A percentile compares a stretch with the other conserved stretches of the same genome.
Evolutionary conservation across 2,888 invertebrate genomes (phyloP).

Genomic region (Microchrysa polita): DNA sequence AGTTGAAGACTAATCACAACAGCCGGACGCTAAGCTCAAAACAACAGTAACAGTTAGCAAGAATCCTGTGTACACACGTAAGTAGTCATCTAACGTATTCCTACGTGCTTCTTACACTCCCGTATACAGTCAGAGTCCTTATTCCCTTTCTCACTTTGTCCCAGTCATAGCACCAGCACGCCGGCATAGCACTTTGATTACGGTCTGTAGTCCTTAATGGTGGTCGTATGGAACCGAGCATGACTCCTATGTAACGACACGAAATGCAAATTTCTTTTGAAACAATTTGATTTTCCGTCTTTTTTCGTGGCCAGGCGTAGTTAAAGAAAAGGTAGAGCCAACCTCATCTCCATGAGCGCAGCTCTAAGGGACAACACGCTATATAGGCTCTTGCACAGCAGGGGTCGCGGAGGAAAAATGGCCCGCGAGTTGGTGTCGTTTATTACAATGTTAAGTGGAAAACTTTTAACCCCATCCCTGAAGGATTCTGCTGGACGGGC

Average conservation of each 20-base stretch:
- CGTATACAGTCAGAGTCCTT: slow-evolving; percentile 33
- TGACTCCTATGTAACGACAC: slow-evolving; percentile 40
- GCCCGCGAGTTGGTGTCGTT: neutral
- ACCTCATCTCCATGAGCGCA: slow-evolving; percentile 16
- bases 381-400: neutral
- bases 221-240: slow-evolving; percentile 33
- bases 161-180: slow-evolving; percentile 5
- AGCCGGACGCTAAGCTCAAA: slow-evolving; percentile 26
- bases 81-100: slow-evolving; percentile 33
- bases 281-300: slow-evolving; percentile 39
- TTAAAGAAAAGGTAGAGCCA: neutral
- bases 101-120: slow-evolving; percentile 31
- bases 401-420: neutral
- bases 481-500: too few relatives aligned
- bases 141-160: slow-evolving; percentile 28
- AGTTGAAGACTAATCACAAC: slow-evolving; percentile 28
- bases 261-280: slow-evolving; percentile 38
- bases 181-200: slow-evolving; percentile 20
- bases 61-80: slow-evolving; percentile 20
- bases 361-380: neutral
- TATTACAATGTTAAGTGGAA: neutral
- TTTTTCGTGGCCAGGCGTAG: slow-evolving; percentile 19
- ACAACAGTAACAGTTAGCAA: slow-evolving; percentile 34
- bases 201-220: slow-evolving; percentile 18
- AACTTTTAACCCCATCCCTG: neutral